These are phyloP conservation scores for Microctonus hyperodae DNA, from an alignment of 2,888 invertebrate species.

Conservation along the genomic window DNA sequence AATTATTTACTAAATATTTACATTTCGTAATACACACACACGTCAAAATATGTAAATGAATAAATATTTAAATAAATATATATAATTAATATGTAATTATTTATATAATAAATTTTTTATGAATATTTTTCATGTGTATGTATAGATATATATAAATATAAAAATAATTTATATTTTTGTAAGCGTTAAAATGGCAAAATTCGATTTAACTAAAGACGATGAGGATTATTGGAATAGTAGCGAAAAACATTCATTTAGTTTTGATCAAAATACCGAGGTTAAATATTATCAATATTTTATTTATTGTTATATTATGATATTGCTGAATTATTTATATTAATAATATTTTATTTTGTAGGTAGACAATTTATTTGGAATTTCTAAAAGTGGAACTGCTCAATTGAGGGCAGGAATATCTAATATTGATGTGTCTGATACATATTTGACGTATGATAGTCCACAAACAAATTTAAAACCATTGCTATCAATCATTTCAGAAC, in stretches of 20 bases:
- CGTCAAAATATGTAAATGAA: too few relatives aligned
- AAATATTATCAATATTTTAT: conserved; percentile 36
- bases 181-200: conserved; percentile 34
- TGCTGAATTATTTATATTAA: background rate
- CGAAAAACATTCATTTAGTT: conserved; percentile 76
- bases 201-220: conserved; percentile 64
- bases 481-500: conserved; percentile 63
- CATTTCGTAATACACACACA: too few relatives aligned
- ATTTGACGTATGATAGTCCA: conserved; percentile 47
- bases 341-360: conserved; percentile 54
- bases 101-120: too few relatives aligned
- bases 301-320: conserved; percentile 32
- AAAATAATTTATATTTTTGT: background rate
- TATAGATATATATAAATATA: too few relatives aligned
- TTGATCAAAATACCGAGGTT: conserved; percentile 77
- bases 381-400: conserved; percentile 59
- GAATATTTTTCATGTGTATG: too few relatives aligned
- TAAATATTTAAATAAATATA: too few relatives aligned
- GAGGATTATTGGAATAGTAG: conserved; percentile 83
- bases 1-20: too few relatives aligned
- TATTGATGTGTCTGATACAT: conserved; percentile 49
- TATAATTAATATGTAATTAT: too few relatives aligned
- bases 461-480: conserved; percentile 55
- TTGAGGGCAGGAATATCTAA: conserved; percentile 59
- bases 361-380: conserved; percentile 68